Conservation (phyloP, 2,113 vertebrate species). For the Podarcis cretensis region DNA sequence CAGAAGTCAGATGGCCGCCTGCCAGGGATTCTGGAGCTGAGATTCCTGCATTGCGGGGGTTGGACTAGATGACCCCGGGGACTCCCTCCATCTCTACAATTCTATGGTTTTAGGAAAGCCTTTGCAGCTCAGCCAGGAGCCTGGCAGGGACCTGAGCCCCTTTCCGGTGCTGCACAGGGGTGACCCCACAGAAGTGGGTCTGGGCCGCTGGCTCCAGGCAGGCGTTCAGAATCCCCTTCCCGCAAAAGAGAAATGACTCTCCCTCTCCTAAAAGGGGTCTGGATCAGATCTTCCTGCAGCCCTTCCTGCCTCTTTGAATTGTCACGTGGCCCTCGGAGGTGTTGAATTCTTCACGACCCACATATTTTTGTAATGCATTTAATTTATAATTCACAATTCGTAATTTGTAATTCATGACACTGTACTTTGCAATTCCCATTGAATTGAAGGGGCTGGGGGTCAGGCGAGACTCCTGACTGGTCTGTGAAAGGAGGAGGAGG, state of each 20-base stretch:
- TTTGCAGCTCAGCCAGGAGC: no score
- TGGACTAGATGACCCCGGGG: no score
- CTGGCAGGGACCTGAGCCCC: neutral
- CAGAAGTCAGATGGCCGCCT: no score
- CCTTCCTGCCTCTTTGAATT: neutral
- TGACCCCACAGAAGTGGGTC: neutral
- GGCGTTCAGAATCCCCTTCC: neutral
- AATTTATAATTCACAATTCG: neutral
- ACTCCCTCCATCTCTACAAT: no score
- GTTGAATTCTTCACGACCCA: neutral
- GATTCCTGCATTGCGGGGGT: no score
- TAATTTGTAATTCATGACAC: neutral
- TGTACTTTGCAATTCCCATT: neutral
- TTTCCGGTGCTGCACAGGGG: neutral
- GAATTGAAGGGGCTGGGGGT: neutral
- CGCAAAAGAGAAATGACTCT: neutral
- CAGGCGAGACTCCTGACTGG: neutral
- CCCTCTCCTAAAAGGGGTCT: neutral
- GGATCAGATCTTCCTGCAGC: no score
- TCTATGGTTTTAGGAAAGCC: no score
- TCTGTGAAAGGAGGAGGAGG: neutral
- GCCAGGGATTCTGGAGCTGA: no score
- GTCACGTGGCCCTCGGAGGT: neutral
- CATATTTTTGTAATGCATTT: neutral
- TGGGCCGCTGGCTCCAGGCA: neutral